Evolutionary conservation across 2,113 vertebrate species (phyloP).

Genomic region (human (Homo sapiens)): GRCh38 chr3:140385001-140385500

Average conservation of each 20-base stretch:
- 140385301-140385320: not conserved
- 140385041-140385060: not conserved
- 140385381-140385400: too few relatives aligned
- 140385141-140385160: not conserved
- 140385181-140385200: not conserved
- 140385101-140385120: not conserved
- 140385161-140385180: not conserved
- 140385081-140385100: not conserved
- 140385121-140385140: not conserved
- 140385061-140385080: not conserved
- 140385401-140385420: too few relatives aligned
- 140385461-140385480: too few relatives aligned
- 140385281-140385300: not conserved
- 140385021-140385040: not conserved
- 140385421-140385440: too few relatives aligned
- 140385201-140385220: not conserved
- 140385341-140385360: not conserved
- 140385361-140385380: too few relatives aligned
- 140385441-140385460: too few relatives aligned
- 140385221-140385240: not conserved
- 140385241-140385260: not conserved
- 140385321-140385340: not conserved
- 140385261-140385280: not conserved
- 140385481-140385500: too few relatives aligned
- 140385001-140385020: fast-evolving